These are phyloP conservation scores for Maccullochella peelii DNA, from an alignment of 2,113 vertebrate genomes.

Conservation along the genomic window DNA sequence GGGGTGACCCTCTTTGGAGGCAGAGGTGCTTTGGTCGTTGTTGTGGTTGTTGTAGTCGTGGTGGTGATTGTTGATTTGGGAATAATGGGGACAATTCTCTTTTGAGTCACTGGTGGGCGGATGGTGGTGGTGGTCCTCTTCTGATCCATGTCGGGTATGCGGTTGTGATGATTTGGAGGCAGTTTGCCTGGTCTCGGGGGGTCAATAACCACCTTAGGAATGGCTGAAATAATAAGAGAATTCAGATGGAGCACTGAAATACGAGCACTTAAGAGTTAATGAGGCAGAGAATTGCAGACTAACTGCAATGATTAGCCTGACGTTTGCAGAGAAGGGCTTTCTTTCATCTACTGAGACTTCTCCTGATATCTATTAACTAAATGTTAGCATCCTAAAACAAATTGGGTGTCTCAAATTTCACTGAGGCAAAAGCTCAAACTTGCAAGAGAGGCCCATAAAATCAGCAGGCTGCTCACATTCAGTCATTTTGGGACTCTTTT, in stretches of 20 bases:
- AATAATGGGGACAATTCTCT: slow-evolving; percentile 61
- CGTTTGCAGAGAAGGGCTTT: slow-evolving; percentile 44
- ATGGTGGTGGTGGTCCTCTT: slow-evolving; percentile 80
- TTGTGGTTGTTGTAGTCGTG: slow-evolving; percentile 50
- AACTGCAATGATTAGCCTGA: slow-evolving; percentile 53
- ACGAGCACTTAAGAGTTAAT: slow-evolving; percentile 62
- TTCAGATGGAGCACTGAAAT: slow-evolving; percentile 59
- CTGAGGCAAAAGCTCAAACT: slow-evolving; percentile 29
- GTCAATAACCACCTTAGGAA: slow-evolving; percentile 88
- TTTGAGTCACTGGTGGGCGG: slow-evolving; percentile 74
- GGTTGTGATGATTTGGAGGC: slow-evolving; percentile 81
- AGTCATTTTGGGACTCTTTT: not conserved
- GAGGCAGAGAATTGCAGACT: slow-evolving; percentile 53
- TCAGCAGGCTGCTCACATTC: not conserved
- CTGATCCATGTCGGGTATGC: slow-evolving; percentile 85
- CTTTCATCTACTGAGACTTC: slow-evolving; percentile 54
- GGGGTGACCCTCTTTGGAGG: slow-evolving; percentile 65
- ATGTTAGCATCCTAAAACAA: slow-evolving; percentile 55
- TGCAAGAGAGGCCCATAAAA: slow-evolving; percentile 25
- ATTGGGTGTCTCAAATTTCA: slow-evolving; percentile 32
- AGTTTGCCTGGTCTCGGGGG: slow-evolving; percentile 82
- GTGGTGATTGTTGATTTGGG: slow-evolving; percentile 62
- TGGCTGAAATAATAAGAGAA: slow-evolving; percentile 79
- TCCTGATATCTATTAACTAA: slow-evolving; percentile 59
- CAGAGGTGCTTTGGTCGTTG: slow-evolving; percentile 50